Percentiles rank a stretch among this genome's conserved stretches.
Conservation (phyloP, 2,797 vertebrate species). For the Avahi laniger region DNA sequence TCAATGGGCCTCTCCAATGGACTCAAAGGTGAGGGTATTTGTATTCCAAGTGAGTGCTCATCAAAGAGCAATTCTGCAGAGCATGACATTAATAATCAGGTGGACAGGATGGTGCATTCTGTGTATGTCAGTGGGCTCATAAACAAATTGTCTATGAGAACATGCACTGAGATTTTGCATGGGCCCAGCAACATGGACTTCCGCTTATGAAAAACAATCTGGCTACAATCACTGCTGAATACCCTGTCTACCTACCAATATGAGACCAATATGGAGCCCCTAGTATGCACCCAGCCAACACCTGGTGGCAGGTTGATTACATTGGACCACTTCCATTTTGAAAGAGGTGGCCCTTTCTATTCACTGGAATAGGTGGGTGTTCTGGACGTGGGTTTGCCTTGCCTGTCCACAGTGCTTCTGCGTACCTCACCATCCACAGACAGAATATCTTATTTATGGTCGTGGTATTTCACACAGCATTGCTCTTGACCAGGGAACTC, state of each 20-base stretch:
- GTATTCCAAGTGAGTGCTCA: background rate
- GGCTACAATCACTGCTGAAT: background rate
- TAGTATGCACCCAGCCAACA: no score
- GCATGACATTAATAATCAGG: background rate
- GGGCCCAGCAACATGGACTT: background rate
- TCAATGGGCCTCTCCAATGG: background rate
- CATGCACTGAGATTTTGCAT: background rate
- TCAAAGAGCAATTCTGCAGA: background rate
- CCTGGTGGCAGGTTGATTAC: background rate
- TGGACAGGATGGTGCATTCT: background rate
- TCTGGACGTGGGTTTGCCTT: background rate
- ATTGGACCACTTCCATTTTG: background rate
- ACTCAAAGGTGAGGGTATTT: background rate
- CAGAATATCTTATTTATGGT: background rate
- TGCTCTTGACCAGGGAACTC: constrained; percentile 25
- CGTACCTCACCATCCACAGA: background rate
- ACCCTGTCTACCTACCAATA: background rate
- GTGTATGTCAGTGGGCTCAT: background rate
- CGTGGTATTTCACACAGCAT: background rate
- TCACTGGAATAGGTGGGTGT: no score
- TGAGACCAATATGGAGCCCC: background rate
- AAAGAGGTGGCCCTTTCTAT: background rate
- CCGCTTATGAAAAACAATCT: background rate
- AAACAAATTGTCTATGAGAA: background rate
- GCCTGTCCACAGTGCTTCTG: background rate